phyloP scores from a whole-genome alignment of 2,888 invertebrate species.

The Drosophila stalkeri region DNA sequence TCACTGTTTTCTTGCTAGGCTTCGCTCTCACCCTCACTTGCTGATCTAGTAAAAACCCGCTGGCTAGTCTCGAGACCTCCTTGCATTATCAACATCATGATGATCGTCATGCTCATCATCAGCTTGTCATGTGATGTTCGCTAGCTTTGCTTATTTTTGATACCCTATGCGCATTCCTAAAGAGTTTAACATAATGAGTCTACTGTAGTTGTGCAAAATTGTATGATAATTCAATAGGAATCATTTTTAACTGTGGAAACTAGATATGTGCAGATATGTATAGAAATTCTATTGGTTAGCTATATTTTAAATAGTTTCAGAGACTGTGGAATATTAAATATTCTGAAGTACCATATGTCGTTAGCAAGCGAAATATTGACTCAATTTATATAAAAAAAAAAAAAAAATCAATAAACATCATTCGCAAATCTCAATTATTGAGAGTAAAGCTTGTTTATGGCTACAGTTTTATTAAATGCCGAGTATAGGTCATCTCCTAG shows the following conservation, averaged over 20 bases:
- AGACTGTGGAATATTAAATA: no score
- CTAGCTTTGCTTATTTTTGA: constrained; percentile 21
- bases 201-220: neutral
- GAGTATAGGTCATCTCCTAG: neutral
- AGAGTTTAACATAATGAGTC: neutral
- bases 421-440: no score
- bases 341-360: no score
- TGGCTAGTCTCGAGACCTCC: constrained; percentile 67
- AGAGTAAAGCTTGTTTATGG: no score
- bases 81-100: constrained; percentile 39
- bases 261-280: neutral
- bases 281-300: neutral
- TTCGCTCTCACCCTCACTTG: constrained; percentile 2
- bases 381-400: no score
- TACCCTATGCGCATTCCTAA: neutral
- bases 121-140: constrained; percentile 74
- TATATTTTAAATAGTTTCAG: no score
- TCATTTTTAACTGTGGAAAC: neutral
- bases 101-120: constrained; percentile 11
- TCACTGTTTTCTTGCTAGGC: constrained; percentile 3
- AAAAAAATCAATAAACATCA: no score
- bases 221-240: neutral
- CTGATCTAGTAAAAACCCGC: constrained; percentile 38
- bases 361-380: no score
- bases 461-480: no score